Conservation (phyloP, 2,888 invertebrate genomes). For the Perizoma flavofasciatum region DNA sequence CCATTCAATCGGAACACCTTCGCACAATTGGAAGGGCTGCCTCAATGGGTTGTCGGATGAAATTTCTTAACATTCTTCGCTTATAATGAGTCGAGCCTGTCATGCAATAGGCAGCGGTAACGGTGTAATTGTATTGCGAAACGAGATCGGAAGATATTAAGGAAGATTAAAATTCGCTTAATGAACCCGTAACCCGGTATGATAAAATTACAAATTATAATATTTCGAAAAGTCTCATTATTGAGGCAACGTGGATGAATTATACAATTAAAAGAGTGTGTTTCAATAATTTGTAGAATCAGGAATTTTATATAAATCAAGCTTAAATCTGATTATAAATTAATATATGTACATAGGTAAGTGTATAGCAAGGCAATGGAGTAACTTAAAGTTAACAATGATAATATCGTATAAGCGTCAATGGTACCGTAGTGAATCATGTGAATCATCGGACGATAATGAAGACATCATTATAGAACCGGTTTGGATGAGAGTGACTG, state of each 20-base stretch:
- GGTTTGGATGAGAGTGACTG: constrained; percentile 61
- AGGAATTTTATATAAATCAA: no score
- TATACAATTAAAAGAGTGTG: constrained; percentile 25
- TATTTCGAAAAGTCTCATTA: constrained; percentile 56
- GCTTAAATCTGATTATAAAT: no score
- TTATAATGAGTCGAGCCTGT: constrained; percentile 78
- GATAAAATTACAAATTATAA: constrained; percentile 59
- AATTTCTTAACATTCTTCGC: constrained; percentile 82
- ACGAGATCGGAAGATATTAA: constrained; percentile 78
- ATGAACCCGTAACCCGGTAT: constrained; percentile 68
- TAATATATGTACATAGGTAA: no score
- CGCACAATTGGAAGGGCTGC: constrained; percentile 80
- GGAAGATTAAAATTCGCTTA: constrained; percentile 74
- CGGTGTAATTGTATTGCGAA: constrained; percentile 78
- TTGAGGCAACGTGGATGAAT: constrained; percentile 33
- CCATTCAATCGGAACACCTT: constrained; percentile 83
- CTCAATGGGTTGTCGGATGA: constrained; percentile 82
- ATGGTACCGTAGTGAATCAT: constrained; percentile 63
- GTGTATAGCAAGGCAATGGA: no score
- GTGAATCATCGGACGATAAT: constrained; percentile 70
- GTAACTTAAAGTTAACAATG: neutral
- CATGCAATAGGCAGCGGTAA: constrained; percentile 79
- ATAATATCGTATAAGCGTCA: constrained; percentile 35
- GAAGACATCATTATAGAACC: constrained; percentile 78
- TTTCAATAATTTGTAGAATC: constrained; percentile 29